Evolutionary conservation across 2,797 vertebrate species (phyloP).

Genomic region (Perodicticus potto): DNA sequence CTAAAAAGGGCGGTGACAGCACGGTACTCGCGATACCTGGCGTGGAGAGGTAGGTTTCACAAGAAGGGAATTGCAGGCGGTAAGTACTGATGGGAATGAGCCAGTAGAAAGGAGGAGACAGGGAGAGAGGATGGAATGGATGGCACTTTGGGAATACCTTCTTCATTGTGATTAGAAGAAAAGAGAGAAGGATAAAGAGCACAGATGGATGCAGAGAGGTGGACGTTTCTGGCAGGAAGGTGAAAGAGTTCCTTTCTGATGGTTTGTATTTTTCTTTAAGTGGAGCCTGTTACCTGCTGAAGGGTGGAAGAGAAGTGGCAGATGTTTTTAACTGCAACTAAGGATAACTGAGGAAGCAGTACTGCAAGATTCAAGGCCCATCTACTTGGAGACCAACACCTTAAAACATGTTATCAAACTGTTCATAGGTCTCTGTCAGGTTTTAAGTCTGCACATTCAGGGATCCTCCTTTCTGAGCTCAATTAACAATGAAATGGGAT

Average conservation of each 20-base stretch:
- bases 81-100: neutral
- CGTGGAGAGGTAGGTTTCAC: neutral
- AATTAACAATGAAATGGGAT: neutral
- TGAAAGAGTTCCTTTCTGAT: neutral
- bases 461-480: neutral
- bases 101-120: neutral
- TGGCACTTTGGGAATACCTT: neutral
- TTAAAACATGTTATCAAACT: neutral
- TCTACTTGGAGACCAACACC: neutral
- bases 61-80: neutral
- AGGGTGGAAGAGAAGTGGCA: neutral
- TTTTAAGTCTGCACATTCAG: conserved; percentile 6
- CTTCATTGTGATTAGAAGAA: neutral
- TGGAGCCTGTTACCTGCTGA: neutral
- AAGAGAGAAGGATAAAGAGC: neutral
- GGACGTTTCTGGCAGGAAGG: neutral
- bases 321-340: neutral
- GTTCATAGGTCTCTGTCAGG: neutral
- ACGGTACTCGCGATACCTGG: neutral
- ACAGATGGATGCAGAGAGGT: neutral
- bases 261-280: neutral
- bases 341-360: neutral
- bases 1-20: neutral
- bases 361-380: neutral
- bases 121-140: neutral